Conservation (phyloP, 1,140 invertebrate species). For the Cotesia vestalis region DNA sequence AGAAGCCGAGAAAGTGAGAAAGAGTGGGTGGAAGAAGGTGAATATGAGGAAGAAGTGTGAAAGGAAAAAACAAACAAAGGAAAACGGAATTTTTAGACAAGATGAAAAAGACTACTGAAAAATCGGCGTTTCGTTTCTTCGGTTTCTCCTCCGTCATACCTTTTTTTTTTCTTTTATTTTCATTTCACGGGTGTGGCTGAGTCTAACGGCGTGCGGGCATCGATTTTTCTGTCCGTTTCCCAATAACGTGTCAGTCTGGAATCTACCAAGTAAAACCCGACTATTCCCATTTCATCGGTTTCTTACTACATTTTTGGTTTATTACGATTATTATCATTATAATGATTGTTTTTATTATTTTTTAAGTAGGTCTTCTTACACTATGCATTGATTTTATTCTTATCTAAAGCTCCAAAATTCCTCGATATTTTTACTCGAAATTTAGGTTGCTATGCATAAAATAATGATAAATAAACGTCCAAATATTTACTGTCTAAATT, state of each 20-base stretch:
- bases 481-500: too few species aligned
- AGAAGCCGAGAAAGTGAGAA: too few species aligned
- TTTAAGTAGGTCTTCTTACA: neutral
- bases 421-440: too few species aligned
- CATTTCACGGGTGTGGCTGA: constrained; percentile 31
- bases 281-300: constrained; percentile 24
- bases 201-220: constrained; percentile 44
- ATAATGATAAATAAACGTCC: too few species aligned
- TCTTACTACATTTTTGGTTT: neutral
- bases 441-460: too few species aligned
- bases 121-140: constrained; percentile 22
- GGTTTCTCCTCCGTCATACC: constrained; percentile 15
- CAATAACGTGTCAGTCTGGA: constrained; percentile 59
- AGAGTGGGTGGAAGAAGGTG: neutral
- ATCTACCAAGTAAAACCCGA: constrained; percentile 50
- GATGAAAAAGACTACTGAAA: constrained; percentile 14
- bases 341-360: neutral
- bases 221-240: constrained; percentile 60
- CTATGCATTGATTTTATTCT: too few species aligned
- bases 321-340: neutral
- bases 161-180: constrained; percentile 13
- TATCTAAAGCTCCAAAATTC: too few species aligned
- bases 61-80: constrained; percentile 5
- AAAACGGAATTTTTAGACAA: constrained; percentile 7
- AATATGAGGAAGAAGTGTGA: constrained; percentile 2